These are phyloP conservation scores for Pseudomugil tenellus DNA, from an alignment of 2,797 vertebrate genomes.

Conservation along the genomic window DNA sequence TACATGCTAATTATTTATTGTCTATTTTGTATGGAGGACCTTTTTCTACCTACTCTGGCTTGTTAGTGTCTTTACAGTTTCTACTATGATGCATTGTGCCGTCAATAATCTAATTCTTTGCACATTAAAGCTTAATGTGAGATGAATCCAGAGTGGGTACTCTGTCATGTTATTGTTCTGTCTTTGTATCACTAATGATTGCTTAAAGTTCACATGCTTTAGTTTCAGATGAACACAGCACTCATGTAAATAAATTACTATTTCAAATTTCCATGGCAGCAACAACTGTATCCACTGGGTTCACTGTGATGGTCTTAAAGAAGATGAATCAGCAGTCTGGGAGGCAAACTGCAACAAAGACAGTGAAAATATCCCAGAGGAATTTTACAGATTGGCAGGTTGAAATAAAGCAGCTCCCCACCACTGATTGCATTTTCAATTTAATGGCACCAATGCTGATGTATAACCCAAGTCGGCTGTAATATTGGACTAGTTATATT, in stretches of 20 bases:
- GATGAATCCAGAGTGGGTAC: too few species aligned
- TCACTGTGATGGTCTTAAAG: conserved; percentile 14
- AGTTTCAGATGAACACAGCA: conserved; percentile 25
- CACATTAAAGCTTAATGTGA: too few species aligned
- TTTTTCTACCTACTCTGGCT: neutral
- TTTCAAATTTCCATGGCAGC: conserved; percentile 1
- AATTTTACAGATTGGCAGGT: conserved; percentile 52
- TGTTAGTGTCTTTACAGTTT: neutral
- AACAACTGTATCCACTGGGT: conserved; percentile 12
- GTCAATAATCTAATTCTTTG: neutral
- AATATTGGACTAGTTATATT: conserved; percentile 16
- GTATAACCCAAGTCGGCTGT: conserved; percentile 14
- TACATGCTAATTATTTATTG: neutral
- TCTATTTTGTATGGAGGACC: neutral
- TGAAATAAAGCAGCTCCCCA: conserved; percentile 13
- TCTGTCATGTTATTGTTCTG: neutral
- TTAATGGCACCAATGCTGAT: conserved; percentile 44
- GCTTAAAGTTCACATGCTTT: conserved; percentile 2
- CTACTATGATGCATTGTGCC: neutral
- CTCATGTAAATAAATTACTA: conserved; percentile 4
- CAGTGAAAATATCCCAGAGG: conserved; percentile 24
- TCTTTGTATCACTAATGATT: neutral
- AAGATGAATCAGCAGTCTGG: conserved; percentile 30
- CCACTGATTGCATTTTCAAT: conserved; percentile 49
- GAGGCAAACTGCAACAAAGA: conserved; percentile 43